Evolutionary conservation across 2,113 vertebrate genomes (phyloP).

Genomic region (Hymenochirus boettgeri): DNA sequence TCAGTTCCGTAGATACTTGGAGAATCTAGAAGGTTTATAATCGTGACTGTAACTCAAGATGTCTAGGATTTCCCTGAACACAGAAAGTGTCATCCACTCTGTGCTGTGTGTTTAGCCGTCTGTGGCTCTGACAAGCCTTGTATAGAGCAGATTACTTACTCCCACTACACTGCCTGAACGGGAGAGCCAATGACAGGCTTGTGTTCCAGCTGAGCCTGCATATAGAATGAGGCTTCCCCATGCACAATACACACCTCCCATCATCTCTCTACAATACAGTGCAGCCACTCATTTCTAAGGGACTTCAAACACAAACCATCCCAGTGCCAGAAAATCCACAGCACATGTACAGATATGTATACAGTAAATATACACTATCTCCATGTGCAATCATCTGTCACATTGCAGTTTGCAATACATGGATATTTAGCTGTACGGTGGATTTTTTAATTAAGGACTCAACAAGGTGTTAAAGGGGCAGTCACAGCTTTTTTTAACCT

Average conservation of each 20-base stretch:
- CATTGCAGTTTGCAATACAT: no score
- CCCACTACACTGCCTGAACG: constrained; percentile 49
- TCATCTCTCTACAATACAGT: constrained; percentile 4
- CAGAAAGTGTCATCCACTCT: constrained; percentile 21
- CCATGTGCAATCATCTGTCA: no score
- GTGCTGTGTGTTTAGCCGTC: constrained; percentile 46
- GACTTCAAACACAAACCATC: background rate
- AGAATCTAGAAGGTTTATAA: background rate
- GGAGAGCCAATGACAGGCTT: constrained; percentile 49
- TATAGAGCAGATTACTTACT: constrained; percentile 46
- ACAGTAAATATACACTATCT: no score
- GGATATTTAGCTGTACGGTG: no score
- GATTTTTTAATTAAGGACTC: no score
- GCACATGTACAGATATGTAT: no score
- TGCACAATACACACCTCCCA: constrained; percentile 4
- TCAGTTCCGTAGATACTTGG: background rate
- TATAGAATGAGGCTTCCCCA: constrained; percentile 53
- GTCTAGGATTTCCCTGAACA: constrained; percentile 19
- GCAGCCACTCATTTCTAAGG: background rate
- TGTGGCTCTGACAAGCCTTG: constrained; percentile 43
- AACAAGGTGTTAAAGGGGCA: no score
- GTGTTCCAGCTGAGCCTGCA: constrained; percentile 43
- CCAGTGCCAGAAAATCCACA: no score
- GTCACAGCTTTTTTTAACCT: no score
- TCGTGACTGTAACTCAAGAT: constrained; percentile 4